These are phyloP conservation scores for Esox niger DNA, from an alignment of 2,113 vertebrate species.

Conservation along the genomic window DNA sequence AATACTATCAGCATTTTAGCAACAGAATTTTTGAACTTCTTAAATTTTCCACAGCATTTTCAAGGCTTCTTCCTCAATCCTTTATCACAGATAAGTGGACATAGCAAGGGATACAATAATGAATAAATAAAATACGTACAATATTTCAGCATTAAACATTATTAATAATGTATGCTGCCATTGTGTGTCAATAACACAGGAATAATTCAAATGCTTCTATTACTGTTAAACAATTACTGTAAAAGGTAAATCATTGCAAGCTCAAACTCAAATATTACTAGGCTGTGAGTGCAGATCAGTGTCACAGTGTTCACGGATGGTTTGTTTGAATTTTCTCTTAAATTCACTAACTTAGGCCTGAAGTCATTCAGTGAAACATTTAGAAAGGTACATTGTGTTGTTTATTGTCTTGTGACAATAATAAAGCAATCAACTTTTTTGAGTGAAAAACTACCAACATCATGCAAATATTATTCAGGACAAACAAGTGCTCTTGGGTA, in stretches of 20 bases:
- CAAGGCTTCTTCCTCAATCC: constrained; percentile 47
- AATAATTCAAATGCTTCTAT: constrained; percentile 52
- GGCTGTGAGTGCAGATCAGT: constrained; percentile 64
- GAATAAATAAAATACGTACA: constrained; percentile 51
- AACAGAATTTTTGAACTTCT: constrained; percentile 50
- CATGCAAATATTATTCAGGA: constrained; percentile 66
- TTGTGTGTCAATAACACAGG: constrained; percentile 53
- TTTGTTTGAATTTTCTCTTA: constrained; percentile 56
- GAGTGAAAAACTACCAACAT: constrained; percentile 69
- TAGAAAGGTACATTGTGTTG: constrained; percentile 33
- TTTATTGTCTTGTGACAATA: constrained; percentile 35
- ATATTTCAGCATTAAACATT: constrained; percentile 48
- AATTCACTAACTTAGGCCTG: constrained; percentile 58
- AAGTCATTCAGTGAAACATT: constrained; percentile 35
- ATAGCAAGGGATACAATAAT: constrained; percentile 51
- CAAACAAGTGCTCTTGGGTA: constrained; percentile 41
- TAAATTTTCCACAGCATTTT: constrained; percentile 55
- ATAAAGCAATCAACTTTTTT: constrained; percentile 25
- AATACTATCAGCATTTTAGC: constrained; percentile 53
- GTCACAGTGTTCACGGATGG: constrained; percentile 75
- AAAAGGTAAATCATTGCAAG: constrained; percentile 50
- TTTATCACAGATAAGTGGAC: constrained; percentile 50
- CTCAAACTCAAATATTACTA: constrained; percentile 50
- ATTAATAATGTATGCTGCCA: constrained; percentile 33
- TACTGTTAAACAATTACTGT: constrained; percentile 45